Evolutionary conservation across 1,140 invertebrate genomes (phyloP).

Genomic region (Atta cephalotes): DNA sequence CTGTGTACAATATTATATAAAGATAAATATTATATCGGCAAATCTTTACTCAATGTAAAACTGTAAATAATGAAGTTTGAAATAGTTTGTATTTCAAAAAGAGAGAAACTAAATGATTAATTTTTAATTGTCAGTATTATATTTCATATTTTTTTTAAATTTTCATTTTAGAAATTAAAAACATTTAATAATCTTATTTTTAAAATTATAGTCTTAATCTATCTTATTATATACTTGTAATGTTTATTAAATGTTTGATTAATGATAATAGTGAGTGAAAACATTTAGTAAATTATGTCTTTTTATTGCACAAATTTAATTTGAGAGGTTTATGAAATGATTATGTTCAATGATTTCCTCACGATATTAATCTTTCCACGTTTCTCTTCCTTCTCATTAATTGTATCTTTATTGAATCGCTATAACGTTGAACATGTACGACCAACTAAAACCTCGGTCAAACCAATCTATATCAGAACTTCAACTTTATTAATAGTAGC

Average conservation of each 20-base stretch:
- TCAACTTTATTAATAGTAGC: constrained; percentile 83
- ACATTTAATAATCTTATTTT: neutral
- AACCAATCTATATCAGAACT: constrained; percentile 79
- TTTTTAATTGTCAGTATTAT: neutral
- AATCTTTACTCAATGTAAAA: neutral
- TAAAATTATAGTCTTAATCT: neutral
- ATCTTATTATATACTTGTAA: neutral
- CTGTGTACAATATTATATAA: neutral
- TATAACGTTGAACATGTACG: constrained; percentile 40
- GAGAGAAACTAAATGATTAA: neutral
- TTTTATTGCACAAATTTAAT: neutral
- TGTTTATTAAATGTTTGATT: neutral
- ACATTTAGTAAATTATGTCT: neutral
- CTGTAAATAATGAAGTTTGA: neutral
- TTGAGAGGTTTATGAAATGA: neutral
- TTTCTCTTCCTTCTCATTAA: constrained; percentile 27
- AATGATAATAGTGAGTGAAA: neutral
- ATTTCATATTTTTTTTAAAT: neutral
- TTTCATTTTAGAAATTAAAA: neutral
- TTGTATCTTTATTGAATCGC: constrained; percentile 45
- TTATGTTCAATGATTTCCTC: neutral
- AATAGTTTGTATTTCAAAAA: neutral
- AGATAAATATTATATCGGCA: neutral
- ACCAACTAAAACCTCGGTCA: constrained; percentile 61
- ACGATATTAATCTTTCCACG: constrained; percentile 42